phyloP scores from a whole-genome alignment of 2,888 invertebrate species.

The Odontocolon sp. region DNA sequence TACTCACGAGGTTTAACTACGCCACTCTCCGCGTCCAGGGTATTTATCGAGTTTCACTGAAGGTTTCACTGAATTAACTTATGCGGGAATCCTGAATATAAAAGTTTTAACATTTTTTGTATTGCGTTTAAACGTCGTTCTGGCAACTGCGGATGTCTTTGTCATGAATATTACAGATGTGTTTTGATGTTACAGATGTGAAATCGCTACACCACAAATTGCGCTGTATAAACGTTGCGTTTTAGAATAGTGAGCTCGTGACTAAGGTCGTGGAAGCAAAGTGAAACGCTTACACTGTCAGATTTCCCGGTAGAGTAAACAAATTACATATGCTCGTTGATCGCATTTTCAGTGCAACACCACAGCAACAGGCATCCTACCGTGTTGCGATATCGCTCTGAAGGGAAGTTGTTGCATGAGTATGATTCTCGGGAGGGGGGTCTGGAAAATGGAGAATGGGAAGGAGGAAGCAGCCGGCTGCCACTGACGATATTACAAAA shows the following conservation, averaged over 20 bases:
- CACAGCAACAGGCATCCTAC: slow-evolving; percentile 12
- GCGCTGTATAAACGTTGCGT: too few relatives aligned
- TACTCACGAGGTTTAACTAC: background rate
- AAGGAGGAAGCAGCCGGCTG: slow-evolving; percentile 46
- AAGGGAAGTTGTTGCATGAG: slow-evolving; percentile 38
- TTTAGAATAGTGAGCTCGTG: too few relatives aligned
- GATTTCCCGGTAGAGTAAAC: background rate
- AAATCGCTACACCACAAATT: too few relatives aligned
- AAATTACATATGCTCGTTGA: slow-evolving; percentile 7
- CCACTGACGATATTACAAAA: slow-evolving; percentile 61
- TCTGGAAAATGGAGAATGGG: slow-evolving; percentile 6
- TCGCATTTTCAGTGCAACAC: slow-evolving; percentile 7
- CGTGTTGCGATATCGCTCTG: background rate
- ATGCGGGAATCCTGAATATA: too few relatives aligned
- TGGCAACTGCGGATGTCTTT: too few relatives aligned
- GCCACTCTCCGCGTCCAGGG: background rate
- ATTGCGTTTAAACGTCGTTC: too few relatives aligned
- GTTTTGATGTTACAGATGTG: too few relatives aligned
- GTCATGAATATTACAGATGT: too few relatives aligned
- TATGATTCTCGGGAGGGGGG: slow-evolving; percentile 26
- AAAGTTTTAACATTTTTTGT: too few relatives aligned
- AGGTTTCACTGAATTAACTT: background rate
- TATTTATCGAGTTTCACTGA: background rate
- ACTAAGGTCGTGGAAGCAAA: background rate
- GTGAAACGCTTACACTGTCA: background rate